Evolutionary conservation across 2,888 invertebrate species (phyloP).

Genomic region (Cordilura impudica): DNA sequence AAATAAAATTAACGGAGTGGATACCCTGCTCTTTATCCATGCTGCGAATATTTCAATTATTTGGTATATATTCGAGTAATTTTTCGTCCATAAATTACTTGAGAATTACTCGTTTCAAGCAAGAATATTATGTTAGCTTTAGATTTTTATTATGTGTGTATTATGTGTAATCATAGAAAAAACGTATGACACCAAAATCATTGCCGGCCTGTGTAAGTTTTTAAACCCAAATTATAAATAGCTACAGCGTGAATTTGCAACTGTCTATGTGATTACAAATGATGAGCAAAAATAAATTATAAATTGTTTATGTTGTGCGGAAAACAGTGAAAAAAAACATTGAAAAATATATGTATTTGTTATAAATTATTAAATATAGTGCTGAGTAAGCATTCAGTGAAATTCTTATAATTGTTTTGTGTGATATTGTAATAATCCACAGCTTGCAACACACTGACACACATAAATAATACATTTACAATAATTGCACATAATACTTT

Average conservation of each 20-base stretch:
- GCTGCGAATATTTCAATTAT: too few species aligned
- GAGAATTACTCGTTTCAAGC: too few species aligned
- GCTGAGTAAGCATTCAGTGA: slow-evolving; percentile 40
- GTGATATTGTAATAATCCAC: not conserved
- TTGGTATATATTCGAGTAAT: too few species aligned
- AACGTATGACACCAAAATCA: too few species aligned
- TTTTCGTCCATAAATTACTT: too few species aligned
- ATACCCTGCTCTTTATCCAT: too few species aligned
- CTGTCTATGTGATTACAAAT: slow-evolving; percentile 3
- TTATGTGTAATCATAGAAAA: too few species aligned
- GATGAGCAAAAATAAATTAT: not conserved
- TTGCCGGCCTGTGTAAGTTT: too few species aligned
- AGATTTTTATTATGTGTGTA: too few species aligned
- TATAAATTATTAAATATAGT: slow-evolving; percentile 10
- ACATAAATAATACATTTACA: not conserved
- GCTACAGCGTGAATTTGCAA: not conserved
- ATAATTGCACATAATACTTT: not conserved
- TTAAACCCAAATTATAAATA: not conserved
- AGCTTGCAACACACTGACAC: not conserved
- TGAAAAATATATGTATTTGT: not conserved
- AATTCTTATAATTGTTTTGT: slow-evolving; percentile 20
- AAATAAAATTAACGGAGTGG: too few species aligned
- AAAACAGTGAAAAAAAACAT: not conserved
- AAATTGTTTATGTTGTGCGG: not conserved
- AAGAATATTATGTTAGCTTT: too few species aligned